These are phyloP conservation scores for Procambarus clarkii DNA, from an alignment of 1,140 invertebrate species.

Conservation along the genomic window DNA sequence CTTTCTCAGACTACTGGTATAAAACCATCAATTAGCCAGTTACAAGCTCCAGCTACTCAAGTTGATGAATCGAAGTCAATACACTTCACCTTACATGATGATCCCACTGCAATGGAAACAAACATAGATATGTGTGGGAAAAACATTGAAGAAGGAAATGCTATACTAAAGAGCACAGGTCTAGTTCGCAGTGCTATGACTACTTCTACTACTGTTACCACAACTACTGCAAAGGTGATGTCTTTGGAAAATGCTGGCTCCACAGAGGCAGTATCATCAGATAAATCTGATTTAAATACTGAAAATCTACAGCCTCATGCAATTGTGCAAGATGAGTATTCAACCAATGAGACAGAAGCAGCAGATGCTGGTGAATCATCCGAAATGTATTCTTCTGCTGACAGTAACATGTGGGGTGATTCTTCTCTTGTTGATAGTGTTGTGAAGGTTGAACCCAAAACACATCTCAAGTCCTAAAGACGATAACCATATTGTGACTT, in stretches of 20 bases:
- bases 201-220: conserved; percentile 34
- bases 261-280: conserved; percentile 17
- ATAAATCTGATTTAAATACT: not conserved
- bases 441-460: conserved; percentile 40
- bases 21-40: not conserved
- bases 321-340: not conserved
- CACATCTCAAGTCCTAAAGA: not conserved
- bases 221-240: not conserved
- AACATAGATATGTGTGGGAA: not conserved
- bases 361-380: not conserved
- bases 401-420: conserved; percentile 47
- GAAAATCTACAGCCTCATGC: not conserved
- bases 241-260: not conserved
- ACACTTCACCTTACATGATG: not conserved
- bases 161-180: conserved; percentile 29
- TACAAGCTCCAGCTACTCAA: not conserved
- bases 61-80: not conserved
- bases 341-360: not conserved
- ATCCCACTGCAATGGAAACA: conserved; percentile 14
- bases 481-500: not conserved
- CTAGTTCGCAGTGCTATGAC: conserved; percentile 30
- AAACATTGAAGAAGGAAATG: not conserved
- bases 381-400: conserved; percentile 54
- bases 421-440: conserved; percentile 47
- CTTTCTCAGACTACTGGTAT: conserved; percentile 3